These are phyloP conservation scores for Megalurothrips usitatus DNA, from an alignment of 2,888 invertebrate genomes.

Conservation along the genomic window DNA sequence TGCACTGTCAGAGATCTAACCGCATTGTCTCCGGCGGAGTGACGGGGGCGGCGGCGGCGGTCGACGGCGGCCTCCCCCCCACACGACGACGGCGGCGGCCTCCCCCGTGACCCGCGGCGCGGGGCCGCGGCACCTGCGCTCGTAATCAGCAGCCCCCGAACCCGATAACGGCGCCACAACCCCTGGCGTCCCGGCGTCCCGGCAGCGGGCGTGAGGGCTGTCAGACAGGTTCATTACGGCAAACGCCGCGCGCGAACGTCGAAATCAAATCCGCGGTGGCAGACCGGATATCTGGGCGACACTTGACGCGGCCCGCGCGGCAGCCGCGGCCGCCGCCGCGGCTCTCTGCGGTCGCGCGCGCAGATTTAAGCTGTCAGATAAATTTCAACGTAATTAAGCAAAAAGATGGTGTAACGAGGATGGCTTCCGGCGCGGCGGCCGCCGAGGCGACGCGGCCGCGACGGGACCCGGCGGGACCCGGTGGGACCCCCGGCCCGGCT, in stretches of 20 bases:
- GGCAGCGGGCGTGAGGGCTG: too few relatives aligned
- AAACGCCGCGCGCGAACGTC: neutral
- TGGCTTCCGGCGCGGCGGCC: neutral
- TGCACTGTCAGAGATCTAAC: too few relatives aligned
- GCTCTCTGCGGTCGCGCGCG: neutral
- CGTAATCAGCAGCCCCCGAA: too few relatives aligned
- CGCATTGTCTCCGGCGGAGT: too few relatives aligned
- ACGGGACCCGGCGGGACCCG: neutral
- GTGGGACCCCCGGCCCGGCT: slow-evolving; percentile 37
- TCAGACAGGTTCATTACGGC: neutral
- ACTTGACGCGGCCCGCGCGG: neutral
- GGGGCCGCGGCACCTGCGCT: too few relatives aligned
- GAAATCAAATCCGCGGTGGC: slow-evolving; percentile 5
- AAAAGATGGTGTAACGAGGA: slow-evolving; percentile 20
- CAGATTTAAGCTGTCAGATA: slow-evolving; percentile 25
- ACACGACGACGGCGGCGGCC: too few relatives aligned
- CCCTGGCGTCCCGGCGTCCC: too few relatives aligned
- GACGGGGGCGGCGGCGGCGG: too few relatives aligned
- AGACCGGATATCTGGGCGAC: neutral
- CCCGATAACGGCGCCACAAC: too few relatives aligned
- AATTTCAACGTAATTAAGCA: slow-evolving; percentile 23
- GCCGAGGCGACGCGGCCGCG: neutral
- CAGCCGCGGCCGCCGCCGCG: neutral
- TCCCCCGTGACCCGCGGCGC: too few relatives aligned
- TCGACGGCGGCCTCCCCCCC: too few relatives aligned